Evolutionary conservation across 2,797 vertebrate species (phyloP).

Genomic region (Eulemur rubriventer): DNA sequence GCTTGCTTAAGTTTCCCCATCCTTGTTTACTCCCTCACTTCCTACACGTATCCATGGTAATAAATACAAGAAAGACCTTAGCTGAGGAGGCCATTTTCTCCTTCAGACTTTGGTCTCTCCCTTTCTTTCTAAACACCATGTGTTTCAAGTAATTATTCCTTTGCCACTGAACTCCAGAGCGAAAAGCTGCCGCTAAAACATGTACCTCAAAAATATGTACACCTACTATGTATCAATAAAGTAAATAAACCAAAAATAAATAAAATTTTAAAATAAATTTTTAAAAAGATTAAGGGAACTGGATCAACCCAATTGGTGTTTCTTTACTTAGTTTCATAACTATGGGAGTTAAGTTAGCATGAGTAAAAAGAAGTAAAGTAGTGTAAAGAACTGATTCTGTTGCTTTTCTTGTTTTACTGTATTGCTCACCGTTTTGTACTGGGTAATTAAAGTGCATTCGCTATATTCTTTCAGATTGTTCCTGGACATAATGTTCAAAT

Average conservation of each 20-base stretch:
- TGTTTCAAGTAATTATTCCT: no score
- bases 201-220: neutral
- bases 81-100: no score
- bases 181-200: neutral
- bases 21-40: no score
- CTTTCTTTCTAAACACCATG: no score
- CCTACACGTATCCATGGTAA: no score
- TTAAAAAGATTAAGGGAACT: neutral
- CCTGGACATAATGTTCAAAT: conserved; percentile 12
- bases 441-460: neutral
- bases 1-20: no score
- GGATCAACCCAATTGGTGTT: neutral
- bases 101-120: no score
- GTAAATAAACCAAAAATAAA: neutral
- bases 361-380: neutral
- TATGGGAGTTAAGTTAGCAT: neutral
- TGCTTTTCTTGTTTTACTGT: neutral
- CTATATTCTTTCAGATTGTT: neutral
- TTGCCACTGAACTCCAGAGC: no score
- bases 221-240: neutral
- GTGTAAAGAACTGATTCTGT: neutral
- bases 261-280: neutral
- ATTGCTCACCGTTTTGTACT: neutral
- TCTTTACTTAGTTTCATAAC: neutral
- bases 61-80: no score